Percentiles rank a stretch among this genome's conserved stretches.
Evolutionary conservation across 2,113 vertebrate species (phyloP).

Genomic region (Columbina picui): DNA sequence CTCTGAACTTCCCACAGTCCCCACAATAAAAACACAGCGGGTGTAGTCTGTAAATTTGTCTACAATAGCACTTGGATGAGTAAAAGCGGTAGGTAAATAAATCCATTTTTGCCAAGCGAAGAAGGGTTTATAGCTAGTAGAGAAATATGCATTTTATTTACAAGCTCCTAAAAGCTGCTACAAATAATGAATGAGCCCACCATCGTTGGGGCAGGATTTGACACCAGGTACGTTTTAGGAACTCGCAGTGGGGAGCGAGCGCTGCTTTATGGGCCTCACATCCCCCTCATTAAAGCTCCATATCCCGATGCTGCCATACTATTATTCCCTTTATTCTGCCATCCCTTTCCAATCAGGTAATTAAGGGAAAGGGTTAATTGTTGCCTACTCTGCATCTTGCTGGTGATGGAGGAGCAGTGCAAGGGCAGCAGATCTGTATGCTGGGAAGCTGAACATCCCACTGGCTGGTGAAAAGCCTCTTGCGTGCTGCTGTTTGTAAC

Average conservation of each 20-base stretch:
- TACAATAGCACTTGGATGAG: not conserved
- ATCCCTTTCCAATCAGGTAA: not conserved
- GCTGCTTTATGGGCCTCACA: not conserved
- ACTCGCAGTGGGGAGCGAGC: not conserved
- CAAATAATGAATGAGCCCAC: not conserved
- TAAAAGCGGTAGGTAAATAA: not conserved
- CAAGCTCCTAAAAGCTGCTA: not conserved
- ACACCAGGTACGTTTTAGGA: not conserved
- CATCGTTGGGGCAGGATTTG: not conserved
- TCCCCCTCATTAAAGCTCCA: not conserved
- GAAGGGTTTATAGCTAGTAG: not conserved
- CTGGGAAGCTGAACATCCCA: not conserved
- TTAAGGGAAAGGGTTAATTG: not conserved
- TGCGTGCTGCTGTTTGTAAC: rapidly evolving
- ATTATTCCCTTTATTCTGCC: not conserved
- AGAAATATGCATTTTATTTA: not conserved
- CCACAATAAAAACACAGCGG: not conserved
- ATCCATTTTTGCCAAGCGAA: not conserved
- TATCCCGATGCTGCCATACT: not conserved
- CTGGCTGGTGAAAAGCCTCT: not conserved
- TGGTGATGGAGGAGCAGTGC: not conserved
- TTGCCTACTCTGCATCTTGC: not conserved
- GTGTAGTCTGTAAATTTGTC: not conserved
- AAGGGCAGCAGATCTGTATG: not conserved
- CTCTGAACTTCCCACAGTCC: not conserved